Evolutionary conservation across 2,113 vertebrate genomes (phyloP), one percentile per base, ranked within the genome.

Genomic region (Saimiri boliviensis): DNA sequence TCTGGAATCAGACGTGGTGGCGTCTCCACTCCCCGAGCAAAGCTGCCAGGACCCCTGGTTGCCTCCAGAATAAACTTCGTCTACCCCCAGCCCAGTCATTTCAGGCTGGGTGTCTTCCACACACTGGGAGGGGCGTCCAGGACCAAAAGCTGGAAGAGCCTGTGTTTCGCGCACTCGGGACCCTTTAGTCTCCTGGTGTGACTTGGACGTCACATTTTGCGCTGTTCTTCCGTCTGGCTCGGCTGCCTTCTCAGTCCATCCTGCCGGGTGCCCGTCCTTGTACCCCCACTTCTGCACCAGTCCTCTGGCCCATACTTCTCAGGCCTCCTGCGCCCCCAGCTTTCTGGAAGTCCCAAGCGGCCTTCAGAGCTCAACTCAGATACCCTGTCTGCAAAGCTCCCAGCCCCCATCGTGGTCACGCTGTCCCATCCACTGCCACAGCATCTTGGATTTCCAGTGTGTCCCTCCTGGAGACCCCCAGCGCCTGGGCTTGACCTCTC

Each of bases 401-500:
- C 30, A 49, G 9, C 27, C 76, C 30, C 45, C 70, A 2, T 35
- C 3, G 1, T 5, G 45, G 30, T 9, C 1, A 5, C 0, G 0
- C 45, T 16, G 30, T 42, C 45, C 71, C 71, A 68, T 71, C n/a
- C 21, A 21, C 30, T 4, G 2, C 45, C 10, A 5, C 76, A 49
- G 17, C 76, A 11, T 35, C 17, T 17, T 32, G 45, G 30, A 3
- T 20, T 79, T 11, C 8, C 40, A 40, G 2, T 6, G 16, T 20
- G 30, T 49, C 76, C 76, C 8, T 5, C 76, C 27, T 20, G 16
- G 42, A 79, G 32, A 42, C 66, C 12, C 32, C 19, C 5, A 1
- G 37, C 14, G 9, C 68, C 63, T 32, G 79, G n/a, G 17, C 30
- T 45, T 4, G 60, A 21, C 16, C 8, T 30, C 66, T 17, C 23